Percentiles rank a stretch among this genome's conserved stretches.
Conservation (phyloP, 2,888 invertebrate species). For the Drosophila diplacantha region DNA sequence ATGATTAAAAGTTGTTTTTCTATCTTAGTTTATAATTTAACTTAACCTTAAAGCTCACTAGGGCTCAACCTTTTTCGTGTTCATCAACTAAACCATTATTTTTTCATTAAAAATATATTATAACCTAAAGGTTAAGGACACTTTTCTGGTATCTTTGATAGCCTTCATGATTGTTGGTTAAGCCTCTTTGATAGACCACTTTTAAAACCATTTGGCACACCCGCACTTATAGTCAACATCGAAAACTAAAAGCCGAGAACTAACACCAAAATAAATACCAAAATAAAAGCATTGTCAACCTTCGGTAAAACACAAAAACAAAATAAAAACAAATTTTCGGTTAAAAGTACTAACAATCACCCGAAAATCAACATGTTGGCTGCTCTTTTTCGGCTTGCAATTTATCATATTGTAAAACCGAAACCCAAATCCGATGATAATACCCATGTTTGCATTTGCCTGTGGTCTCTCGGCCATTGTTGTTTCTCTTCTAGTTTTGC, state of each 20-base stretch:
- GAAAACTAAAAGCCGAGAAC: conserved; percentile 6
- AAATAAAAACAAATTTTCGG: conserved; percentile 34
- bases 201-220: conserved; percentile 29
- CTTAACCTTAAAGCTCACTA: not conserved
- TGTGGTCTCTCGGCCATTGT: conserved; percentile 17
- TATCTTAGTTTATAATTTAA: not conserved
- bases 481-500: conserved; percentile 27
- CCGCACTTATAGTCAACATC: conserved; percentile 16
- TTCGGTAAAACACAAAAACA: conserved; percentile 43
- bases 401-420: conserved; percentile 41
- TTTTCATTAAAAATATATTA: not conserved
- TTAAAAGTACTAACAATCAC: conserved; percentile 36
- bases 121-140: conserved; percentile 26
- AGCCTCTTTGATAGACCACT: conserved; percentile 16
- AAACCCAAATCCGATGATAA: conserved; percentile 45
- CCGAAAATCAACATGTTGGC: conserved; percentile 35
- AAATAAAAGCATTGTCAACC: conserved; percentile 48
- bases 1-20: not conserved
- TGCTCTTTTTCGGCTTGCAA: conserved; percentile 34
- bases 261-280: conserved; percentile 8
- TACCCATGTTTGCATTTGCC: conserved; percentile 29
- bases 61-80: not conserved
- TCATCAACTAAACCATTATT: not conserved
- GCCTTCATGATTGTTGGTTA: conserved; percentile 15
- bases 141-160: conserved; percentile 10